phyloP scores from a whole-genome alignment of 2,888 invertebrate genomes.

The Candidula unifasciata region DNA sequence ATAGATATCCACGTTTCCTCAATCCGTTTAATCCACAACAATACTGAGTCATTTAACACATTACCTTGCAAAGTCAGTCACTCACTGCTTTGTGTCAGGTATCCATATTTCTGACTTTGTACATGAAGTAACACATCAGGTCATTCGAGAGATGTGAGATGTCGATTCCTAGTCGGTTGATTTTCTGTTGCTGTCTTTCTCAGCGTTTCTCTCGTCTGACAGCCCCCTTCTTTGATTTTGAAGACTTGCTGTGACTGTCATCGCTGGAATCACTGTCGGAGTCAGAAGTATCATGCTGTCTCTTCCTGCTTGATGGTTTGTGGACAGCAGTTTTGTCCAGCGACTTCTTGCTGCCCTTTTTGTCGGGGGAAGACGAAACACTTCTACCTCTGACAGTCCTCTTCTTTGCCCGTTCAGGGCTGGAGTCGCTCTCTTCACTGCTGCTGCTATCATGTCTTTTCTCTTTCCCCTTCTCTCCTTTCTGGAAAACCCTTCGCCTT shows the following conservation, averaged over 20 bases:
- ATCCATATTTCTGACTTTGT: too few relatives aligned
- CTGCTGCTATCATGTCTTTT: constrained; percentile 29
- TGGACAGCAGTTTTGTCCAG: background rate
- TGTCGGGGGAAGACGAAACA: background rate
- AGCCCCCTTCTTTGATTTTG: background rate
- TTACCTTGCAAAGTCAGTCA: too few relatives aligned
- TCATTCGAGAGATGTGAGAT: too few relatives aligned
- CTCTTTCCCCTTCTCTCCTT: constrained; percentile 21
- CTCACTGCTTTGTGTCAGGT: too few relatives aligned
- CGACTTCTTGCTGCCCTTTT: constrained; percentile 8
- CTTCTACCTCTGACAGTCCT: background rate
- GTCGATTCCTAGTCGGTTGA: too few relatives aligned
- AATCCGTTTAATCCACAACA: too few relatives aligned
- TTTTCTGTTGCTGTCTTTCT: too few relatives aligned
- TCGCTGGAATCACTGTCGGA: background rate
- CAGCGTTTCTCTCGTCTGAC: too few relatives aligned
- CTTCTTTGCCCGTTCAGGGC: constrained; percentile 6
- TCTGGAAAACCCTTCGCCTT: background rate
- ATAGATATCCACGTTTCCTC: too few relatives aligned
- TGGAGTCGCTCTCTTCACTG: constrained; percentile 21
- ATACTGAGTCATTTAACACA: too few relatives aligned
- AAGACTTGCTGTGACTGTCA: background rate
- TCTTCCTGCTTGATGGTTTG: background rate
- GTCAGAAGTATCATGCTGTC: background rate
- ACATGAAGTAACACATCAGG: too few relatives aligned